Conservation (phyloP, 2,888 invertebrate species). For the Mesorhabditis belari region DNA sequence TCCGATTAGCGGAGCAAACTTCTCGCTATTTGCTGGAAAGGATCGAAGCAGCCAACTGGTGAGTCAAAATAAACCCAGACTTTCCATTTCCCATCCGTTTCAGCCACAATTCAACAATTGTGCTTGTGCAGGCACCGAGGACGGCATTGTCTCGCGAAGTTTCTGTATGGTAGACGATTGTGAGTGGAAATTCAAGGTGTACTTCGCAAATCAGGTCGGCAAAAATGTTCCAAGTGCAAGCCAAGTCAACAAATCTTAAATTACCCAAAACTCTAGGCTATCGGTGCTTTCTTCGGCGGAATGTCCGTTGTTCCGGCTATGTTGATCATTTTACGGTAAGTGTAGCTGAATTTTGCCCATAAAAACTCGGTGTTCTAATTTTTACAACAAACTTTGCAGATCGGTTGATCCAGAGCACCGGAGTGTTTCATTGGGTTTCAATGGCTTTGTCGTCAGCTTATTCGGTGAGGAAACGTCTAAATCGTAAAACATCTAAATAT, state of each 20-base stretch:
- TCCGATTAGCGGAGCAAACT: slow-evolving; percentile 28
- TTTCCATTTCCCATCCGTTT: neutral
- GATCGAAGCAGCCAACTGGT: slow-evolving; percentile 7
- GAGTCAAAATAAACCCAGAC: neutral
- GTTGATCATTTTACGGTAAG: slow-evolving; percentile 46
- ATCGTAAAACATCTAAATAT: neutral
- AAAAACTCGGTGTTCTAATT: neutral
- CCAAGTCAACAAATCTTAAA: neutral
- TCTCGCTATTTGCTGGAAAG: slow-evolving; percentile 17
- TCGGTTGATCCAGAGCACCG: slow-evolving; percentile 49
- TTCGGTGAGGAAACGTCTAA: slow-evolving; percentile 21
- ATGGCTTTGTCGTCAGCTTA: slow-evolving; percentile 50
- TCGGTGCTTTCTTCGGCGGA: slow-evolving; percentile 50
- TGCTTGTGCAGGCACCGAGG: slow-evolving; percentile 27
- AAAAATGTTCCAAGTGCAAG: neutral
- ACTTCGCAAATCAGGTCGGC: slow-evolving; percentile 34
- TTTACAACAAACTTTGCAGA: slow-evolving; percentile 11
- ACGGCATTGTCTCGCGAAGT: slow-evolving; percentile 37
- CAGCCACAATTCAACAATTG: slow-evolving; percentile 28
- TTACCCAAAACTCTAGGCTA: slow-evolving; percentile 13
- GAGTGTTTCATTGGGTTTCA: slow-evolving; percentile 50
- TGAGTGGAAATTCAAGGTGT: slow-evolving; percentile 24
- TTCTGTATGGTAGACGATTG: slow-evolving; percentile 38
- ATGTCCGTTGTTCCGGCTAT: slow-evolving; percentile 50
- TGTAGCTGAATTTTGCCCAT: slow-evolving; percentile 1